Conservation (phyloP, 1,140 invertebrate species). For the Probaryconus sp. region DNA sequence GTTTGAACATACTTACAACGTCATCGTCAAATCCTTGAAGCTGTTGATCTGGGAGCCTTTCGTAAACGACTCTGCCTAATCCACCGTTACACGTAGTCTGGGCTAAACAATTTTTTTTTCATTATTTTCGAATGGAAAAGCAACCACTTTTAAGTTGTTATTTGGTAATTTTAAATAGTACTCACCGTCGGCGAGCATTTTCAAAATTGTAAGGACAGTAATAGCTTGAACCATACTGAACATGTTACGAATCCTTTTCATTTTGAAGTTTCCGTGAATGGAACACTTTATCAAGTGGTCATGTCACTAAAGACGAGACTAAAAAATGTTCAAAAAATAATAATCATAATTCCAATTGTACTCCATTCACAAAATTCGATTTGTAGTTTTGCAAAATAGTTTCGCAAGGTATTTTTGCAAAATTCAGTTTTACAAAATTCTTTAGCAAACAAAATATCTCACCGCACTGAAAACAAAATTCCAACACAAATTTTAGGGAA, state of each 20-base stretch:
- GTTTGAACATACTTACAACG: constrained; percentile 81
- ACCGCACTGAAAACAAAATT: constrained; percentile 27
- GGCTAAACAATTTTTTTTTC: constrained; percentile 79
- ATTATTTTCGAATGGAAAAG: constrained; percentile 31
- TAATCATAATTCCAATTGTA: too few species aligned
- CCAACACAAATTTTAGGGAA: too few species aligned
- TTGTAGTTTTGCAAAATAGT: too few species aligned
- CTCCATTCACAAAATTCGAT: too few species aligned
- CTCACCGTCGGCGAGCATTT: constrained; percentile 89
- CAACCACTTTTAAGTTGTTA: constrained; percentile 7
- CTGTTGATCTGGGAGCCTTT: constrained; percentile 91
- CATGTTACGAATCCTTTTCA: constrained; percentile 80
- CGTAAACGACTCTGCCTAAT: constrained; percentile 89
- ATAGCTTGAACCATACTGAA: constrained; percentile 89
- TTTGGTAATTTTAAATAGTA: constrained; percentile 36
- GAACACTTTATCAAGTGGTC: constrained; percentile 68
- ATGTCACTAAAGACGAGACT: constrained; percentile 68
- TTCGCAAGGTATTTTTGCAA: too few species aligned
- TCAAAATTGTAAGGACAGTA: constrained; percentile 88
- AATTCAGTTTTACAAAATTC: too few species aligned
- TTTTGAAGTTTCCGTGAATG: constrained; percentile 76
- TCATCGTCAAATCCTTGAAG: constrained; percentile 92
- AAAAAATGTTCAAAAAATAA: constrained; percentile 1
- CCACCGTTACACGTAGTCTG: constrained; percentile 95
- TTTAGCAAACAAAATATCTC: constrained; percentile 7